Evolutionary conservation across 2,797 vertebrate species (phyloP), one percentile per base, ranked within the genome.

Genomic region (Vultur gryphus): DNA sequence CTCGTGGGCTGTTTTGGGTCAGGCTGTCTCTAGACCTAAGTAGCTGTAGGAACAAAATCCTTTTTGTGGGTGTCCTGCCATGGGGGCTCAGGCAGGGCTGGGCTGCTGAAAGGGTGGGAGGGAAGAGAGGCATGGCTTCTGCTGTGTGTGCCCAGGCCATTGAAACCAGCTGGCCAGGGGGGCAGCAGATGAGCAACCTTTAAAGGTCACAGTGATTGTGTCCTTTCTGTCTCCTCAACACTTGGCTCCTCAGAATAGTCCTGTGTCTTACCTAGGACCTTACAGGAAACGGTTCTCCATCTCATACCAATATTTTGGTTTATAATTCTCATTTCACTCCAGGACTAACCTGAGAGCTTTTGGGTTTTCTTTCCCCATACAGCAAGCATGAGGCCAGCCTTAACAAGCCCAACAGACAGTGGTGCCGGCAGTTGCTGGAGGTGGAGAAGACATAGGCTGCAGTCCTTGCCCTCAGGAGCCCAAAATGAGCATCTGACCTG

Each of bases 1-100:
- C 79, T 89, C 8, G 0, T 37, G 79, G 31, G 23, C 24, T 77
- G 8, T 13, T 75, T 33, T 43, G 37, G 14, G 14, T 59, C 73
- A 64, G 46, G 5, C 33, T 85, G 37, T 77, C 48, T 77, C 29
- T 18, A 49, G 70, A 71, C 14, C 17, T 51, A 19, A 41, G 44
- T 12, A 59, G 37, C 20, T 48, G 14, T 59, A 66, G 57, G 72
- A 78, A 44, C 12, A 77, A 58, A 52, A 55, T 39, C 49, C 12
- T n/a, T 82, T 57, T 61, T 17, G 16, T 4, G 7, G 6, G 2
- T 93, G 29, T 16, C 25, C 46, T 72, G 37, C 70, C 33, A n/a
- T 0, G 1, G 31, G 10, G 24, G 6, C 23, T 79, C 15, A 48
- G 43, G 24, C 4, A 28, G 31, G n/a, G 24, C 67, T 84, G 39